Evolutionary conservation across 2,113 vertebrate genomes (phyloP).

Genomic region (Ptilonorhynchus violaceus): DNA sequence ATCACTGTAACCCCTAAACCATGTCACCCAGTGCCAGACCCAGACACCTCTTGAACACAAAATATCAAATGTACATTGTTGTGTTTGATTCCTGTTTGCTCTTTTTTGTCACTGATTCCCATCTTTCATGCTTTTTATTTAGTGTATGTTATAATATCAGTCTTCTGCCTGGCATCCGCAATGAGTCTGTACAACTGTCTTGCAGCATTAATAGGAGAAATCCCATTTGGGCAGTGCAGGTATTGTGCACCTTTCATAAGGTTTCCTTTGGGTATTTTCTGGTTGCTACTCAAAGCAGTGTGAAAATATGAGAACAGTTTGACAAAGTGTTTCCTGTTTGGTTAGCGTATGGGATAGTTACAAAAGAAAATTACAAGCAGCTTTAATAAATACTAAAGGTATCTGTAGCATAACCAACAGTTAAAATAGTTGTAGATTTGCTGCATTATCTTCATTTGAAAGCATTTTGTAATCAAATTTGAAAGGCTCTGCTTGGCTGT

Average conservation of each 20-base stretch:
- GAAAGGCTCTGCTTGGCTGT: neutral
- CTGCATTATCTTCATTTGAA: neutral
- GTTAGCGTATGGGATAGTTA: neutral
- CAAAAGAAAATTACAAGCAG: neutral
- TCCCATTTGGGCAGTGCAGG: constrained; percentile 82
- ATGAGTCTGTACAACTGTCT: constrained; percentile 91
- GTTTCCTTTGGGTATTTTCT: neutral
- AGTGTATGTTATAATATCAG: constrained; percentile 91
- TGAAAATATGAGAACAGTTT: neutral
- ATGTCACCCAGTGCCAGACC: neutral
- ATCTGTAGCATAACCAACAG: neutral
- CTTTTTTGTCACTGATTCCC: neutral
- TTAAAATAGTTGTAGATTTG: neutral
- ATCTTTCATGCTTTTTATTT: constrained; percentile 1
- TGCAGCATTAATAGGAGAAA: constrained; percentile 77
- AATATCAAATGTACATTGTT: neutral
- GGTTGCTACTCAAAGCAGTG: neutral
- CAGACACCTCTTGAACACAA: neutral
- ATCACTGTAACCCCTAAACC: neutral
- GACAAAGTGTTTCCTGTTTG: neutral
- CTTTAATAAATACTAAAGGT: neutral
- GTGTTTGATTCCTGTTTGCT: neutral
- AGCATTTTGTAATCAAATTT: neutral
- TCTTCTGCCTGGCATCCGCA: constrained; percentile 91
- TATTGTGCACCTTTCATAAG: constrained; percentile 55